Percentiles rank a stretch among this genome's conserved stretches.
phyloP scores from a whole-genome alignment of 1,140 invertebrate genomes.

The Hylaeus anthracinus region DNA sequence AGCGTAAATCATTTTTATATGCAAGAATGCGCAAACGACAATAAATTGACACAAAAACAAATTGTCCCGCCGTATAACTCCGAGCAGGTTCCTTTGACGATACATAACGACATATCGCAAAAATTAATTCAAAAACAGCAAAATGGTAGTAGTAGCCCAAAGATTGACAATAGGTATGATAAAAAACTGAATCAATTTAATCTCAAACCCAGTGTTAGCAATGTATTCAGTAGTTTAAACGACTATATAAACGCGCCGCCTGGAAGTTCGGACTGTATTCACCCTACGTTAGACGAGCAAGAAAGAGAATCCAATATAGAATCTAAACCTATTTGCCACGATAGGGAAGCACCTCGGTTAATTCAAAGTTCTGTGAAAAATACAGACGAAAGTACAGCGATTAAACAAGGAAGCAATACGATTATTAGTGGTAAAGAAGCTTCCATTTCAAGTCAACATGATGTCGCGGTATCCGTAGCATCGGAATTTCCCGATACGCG shows the following conservation, averaged over 20 bases:
- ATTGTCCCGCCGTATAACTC: conserved; percentile 56
- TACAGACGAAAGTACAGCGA: conserved; percentile 8
- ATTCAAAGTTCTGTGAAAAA: conserved; percentile 3
- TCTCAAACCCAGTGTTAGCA: conserved; percentile 81
- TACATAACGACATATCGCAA: conserved; percentile 71
- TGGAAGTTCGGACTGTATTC: conserved; percentile 64
- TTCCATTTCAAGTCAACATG: neutral
- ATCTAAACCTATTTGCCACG: conserved; percentile 13
- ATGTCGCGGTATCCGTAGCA: neutral
- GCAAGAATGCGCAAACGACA: conserved; percentile 52
- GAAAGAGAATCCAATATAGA: conserved; percentile 17
- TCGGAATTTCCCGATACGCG: neutral
- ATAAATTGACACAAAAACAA: conserved; percentile 65
- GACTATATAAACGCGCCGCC: conserved; percentile 82
- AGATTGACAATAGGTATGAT: conserved; percentile 74
- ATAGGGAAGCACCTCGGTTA: conserved; percentile 1
- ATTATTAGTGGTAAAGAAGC: neutral
- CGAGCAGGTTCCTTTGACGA: conserved; percentile 60
- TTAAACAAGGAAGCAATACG: conserved; percentile 9
- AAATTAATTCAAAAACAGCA: conserved; percentile 70
- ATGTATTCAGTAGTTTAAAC: conserved; percentile 85
- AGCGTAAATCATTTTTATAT: conserved; percentile 71
- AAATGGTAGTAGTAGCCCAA: conserved; percentile 67
- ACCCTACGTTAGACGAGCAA: conserved; percentile 39
- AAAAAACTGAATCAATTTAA: conserved; percentile 76